Conservation (phyloP, 1,140 invertebrate species). For the Drosophila tani region DNA sequence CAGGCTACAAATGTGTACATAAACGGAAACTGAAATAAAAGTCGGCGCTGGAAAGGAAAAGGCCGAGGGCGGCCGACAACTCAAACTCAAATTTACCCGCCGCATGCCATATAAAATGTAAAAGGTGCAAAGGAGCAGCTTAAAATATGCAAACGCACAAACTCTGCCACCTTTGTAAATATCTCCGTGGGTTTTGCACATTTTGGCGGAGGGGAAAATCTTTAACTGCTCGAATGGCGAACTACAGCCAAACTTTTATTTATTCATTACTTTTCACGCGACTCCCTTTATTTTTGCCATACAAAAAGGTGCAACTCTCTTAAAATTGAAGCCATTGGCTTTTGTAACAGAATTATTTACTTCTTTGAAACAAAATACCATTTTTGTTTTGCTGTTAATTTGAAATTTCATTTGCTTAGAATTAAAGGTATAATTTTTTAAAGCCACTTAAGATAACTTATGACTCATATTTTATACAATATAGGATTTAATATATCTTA, state of each 20-base stretch:
- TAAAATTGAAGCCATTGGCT: slow-evolving; percentile 6
- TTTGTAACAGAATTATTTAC: neutral
- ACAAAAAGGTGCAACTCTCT: neutral
- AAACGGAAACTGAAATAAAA: slow-evolving; percentile 80
- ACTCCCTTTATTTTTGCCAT: slow-evolving; percentile 17
- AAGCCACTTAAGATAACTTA: neutral
- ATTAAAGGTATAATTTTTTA: neutral
- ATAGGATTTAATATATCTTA: too few species aligned
- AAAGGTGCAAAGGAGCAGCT: slow-evolving; percentile 67
- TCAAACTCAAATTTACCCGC: slow-evolving; percentile 66
- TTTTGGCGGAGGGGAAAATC: slow-evolving; percentile 38
- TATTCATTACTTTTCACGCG: slow-evolving; percentile 75
- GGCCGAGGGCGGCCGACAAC: slow-evolving; percentile 28
- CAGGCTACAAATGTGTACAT: slow-evolving; percentile 73
- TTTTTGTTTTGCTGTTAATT: neutral
- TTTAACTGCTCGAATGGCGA: slow-evolving; percentile 49
- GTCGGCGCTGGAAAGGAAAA: slow-evolving; percentile 40
- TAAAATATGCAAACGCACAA: slow-evolving; percentile 61
- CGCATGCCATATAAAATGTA: slow-evolving; percentile 63
- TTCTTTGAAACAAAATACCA: neutral
- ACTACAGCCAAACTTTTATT: slow-evolving; percentile 58
- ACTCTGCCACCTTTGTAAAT: slow-evolving; percentile 4
- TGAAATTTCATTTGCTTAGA: neutral
- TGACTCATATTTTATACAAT: neutral
- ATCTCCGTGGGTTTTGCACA: slow-evolving; percentile 26